phyloP scores from a whole-genome alignment of 2,113 vertebrate genomes.

The Odontophorus gujanensis region DNA sequence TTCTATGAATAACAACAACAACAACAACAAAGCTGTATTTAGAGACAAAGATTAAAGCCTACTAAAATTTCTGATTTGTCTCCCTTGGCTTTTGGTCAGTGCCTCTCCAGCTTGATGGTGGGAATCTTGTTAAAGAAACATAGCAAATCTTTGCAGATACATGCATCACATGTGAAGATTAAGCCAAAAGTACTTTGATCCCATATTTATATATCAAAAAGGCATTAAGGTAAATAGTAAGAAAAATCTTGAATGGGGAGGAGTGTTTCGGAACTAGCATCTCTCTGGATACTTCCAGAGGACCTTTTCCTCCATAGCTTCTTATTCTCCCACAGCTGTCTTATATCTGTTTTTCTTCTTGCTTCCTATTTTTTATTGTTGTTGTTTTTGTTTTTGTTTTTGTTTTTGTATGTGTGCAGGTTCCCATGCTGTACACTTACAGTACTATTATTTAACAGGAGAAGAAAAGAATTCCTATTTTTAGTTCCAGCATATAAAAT shows the following conservation, averaged over 20 bases:
- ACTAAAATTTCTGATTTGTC: background rate
- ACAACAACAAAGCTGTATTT: background rate
- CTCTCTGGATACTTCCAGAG: background rate
- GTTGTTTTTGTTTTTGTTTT: too few species aligned
- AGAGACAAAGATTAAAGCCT: background rate
- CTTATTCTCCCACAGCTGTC: background rate
- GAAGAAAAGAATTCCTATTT: slow-evolving; percentile 50
- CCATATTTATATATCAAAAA: background rate
- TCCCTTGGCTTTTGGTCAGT: background rate
- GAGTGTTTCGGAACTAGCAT: background rate
- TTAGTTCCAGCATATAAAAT: slow-evolving; percentile 53
- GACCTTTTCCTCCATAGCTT: background rate
- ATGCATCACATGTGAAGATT: background rate
- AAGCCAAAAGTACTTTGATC: background rate
- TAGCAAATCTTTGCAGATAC: background rate
- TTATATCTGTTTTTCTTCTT: slow-evolving; percentile 53
- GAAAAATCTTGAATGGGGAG: background rate
- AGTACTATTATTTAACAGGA: slow-evolving; percentile 52
- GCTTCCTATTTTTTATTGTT: background rate
- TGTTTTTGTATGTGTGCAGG: background rate
- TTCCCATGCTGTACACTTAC: slow-evolving; percentile 4
- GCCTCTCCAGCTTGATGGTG: background rate
- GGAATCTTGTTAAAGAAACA: background rate
- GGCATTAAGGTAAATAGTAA: background rate
- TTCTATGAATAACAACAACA: background rate